A percentile compares a stretch with the other conserved stretches of the same genome.
phyloP scores from a whole-genome alignment of 2,113 vertebrate genomes.

The Osmerus eperlanus region DNA sequence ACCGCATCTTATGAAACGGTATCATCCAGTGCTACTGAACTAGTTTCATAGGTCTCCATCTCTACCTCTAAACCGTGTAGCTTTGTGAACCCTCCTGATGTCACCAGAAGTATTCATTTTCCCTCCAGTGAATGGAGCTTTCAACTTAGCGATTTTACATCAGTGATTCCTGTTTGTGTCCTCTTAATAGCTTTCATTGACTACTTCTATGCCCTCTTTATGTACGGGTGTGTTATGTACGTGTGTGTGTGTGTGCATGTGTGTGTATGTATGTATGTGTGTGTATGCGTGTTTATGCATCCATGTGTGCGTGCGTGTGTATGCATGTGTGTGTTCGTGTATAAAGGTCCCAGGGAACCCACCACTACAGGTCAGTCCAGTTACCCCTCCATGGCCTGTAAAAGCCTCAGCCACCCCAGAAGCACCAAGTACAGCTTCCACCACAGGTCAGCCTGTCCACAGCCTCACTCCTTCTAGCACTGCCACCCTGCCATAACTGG shows the following conservation, averaged over 20 bases:
- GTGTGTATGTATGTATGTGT: background rate
- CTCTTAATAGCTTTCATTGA: no score
- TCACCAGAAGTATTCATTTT: no score
- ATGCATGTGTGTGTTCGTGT: background rate
- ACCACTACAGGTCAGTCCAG: conserved; percentile 68
- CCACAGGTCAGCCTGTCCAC: conserved; percentile 80
- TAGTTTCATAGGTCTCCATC: background rate
- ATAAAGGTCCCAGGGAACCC: conserved; percentile 80
- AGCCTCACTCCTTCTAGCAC: no score
- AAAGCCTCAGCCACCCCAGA: conserved; percentile 81
- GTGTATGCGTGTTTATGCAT: background rate
- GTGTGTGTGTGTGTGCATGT: background rate
- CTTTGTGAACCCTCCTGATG: no score
- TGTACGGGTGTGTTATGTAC: background rate
- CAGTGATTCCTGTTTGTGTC: no score
- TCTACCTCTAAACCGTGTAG: background rate
- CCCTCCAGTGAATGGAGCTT: no score
- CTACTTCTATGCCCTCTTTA: background rate
- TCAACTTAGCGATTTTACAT: no score
- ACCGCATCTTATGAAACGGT: no score
- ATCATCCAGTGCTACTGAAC: no score
- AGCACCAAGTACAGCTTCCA: conserved; percentile 94
- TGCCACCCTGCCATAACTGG: no score
- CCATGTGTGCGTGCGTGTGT: background rate
- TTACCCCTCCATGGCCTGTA: conserved; percentile 81